Percentiles rank a stretch among this genome's conserved stretches.
Evolutionary conservation across 2,113 vertebrate genomes (phyloP).

Genomic region (Tamias sibiricus): DNA sequence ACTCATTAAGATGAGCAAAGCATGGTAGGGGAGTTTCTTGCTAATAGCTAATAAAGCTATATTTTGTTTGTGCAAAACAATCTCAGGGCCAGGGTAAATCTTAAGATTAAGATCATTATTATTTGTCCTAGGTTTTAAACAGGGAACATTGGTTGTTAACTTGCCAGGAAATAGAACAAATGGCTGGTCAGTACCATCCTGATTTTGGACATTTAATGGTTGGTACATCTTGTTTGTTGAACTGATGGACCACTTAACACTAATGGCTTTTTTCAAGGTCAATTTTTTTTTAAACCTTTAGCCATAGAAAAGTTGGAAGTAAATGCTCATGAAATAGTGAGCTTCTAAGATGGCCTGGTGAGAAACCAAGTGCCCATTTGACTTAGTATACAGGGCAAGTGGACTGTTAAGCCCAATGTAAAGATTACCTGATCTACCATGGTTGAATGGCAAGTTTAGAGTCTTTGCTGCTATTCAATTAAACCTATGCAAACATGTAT

Average conservation of each 20-base stretch:
- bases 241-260: slow-evolving; percentile 68
- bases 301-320: slow-evolving; percentile 38
- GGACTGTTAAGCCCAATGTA: not conserved
- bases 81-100: slow-evolving; percentile 10
- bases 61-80: slow-evolving; percentile 68
- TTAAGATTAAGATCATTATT: slow-evolving; percentile 58
- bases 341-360: not conserved
- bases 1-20: slow-evolving; percentile 55
- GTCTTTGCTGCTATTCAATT: not conserved
- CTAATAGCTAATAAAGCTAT: slow-evolving; percentile 63
- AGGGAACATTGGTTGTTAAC: slow-evolving; percentile 76
- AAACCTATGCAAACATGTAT: not conserved
- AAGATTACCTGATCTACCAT: not conserved
- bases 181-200: slow-evolving; percentile 45
- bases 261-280: slow-evolving; percentile 70
- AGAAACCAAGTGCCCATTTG: not conserved
- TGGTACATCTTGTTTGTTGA: slow-evolving; percentile 79
- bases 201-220: slow-evolving; percentile 68
- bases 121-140: slow-evolving; percentile 70
- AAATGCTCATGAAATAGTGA: not conserved
- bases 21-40: slow-evolving; percentile 37
- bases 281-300: slow-evolving; percentile 65
- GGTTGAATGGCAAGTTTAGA: not conserved
- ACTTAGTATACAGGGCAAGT: not conserved
- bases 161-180: slow-evolving; percentile 73